Evolutionary conservation across 2,113 vertebrate species (phyloP), one percentile per base, ranked within the genome.

Genomic region (Sinocyclocheilus anophthalmus): DNA sequence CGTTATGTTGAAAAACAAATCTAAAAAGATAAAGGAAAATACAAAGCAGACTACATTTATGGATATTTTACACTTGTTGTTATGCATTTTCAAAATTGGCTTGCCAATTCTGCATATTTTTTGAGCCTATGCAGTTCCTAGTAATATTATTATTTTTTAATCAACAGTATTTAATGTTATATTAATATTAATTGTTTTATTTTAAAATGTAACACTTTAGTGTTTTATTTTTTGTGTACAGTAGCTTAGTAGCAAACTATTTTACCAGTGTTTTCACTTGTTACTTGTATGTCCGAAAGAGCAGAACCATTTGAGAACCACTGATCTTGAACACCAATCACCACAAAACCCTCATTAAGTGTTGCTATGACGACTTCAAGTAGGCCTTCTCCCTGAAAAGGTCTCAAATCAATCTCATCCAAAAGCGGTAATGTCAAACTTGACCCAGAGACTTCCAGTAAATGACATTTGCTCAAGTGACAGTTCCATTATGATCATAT

Each of bases 401-500:
- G 26, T 83, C 76, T 70, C 45, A 55, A 69, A 53, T 83, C 81
- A 83, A 83, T 83, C 59, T 70, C 24, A 55, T 10, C 65, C 81
- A 59, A 84, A 57, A 73, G 18, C 30, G 39, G 48, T 24, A 37
- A 57, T 57, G 67, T 73, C 48, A 73, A 84, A 59, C 50, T n/a
- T 84, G 67, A 84, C 69, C 69, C 81, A 55, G 20, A 39, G 48
- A 84, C 69, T 57, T 83, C 48, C 45, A 55, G 42, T 24, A 59
- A 50, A 73, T 84, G 81, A 57, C 69, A 84, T 84, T 84, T 59
- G 69, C 33, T 84, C 30, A 57, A 20, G 50, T 84, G 67, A 73
- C 50, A 84, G 81, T 14, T 83, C 69, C 81, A 84, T 84, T 84
- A 59, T 73, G 81, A 73, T 84, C 81, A 84, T 59, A 73, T 73